Conservation (phyloP, 2,888 invertebrate genomes). For the Acleris cristana region DNA sequence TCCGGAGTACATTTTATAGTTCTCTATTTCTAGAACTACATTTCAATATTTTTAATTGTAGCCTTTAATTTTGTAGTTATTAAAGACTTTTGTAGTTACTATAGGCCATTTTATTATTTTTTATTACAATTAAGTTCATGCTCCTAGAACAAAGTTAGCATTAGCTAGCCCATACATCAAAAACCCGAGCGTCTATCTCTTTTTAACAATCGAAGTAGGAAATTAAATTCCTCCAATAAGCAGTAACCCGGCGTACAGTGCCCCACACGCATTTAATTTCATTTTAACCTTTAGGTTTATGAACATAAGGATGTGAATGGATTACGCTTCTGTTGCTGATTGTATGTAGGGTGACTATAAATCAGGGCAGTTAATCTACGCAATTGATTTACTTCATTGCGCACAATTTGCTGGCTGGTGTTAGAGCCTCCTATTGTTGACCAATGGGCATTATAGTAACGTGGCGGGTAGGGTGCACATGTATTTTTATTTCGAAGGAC, state of each 20-base stretch:
- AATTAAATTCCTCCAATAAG: constrained; percentile 38
- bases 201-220: constrained; percentile 34
- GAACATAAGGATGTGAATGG: constrained; percentile 4
- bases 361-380: constrained; percentile 46
- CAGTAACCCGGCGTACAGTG: constrained; percentile 19
- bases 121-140: background rate
- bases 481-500: background rate
- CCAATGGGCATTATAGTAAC: constrained; percentile 58
- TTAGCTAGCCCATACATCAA: constrained; percentile 26
- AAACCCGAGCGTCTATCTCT: constrained; percentile 31
- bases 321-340: constrained; percentile 1
- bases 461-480: constrained; percentile 48
- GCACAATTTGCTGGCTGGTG: constrained; percentile 53
- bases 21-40: too few relatives aligned
- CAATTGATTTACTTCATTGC: constrained; percentile 57
- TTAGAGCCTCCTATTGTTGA: constrained; percentile 50
- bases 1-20: too few relatives aligned
- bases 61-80: too few relatives aligned
- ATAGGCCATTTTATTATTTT: too few relatives aligned
- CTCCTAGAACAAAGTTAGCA: constrained; percentile 5
- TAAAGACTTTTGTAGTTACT: too few relatives aligned
- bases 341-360: constrained; percentile 43
- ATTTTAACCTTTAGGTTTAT: background rate
- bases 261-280: background rate
- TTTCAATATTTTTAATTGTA: too few relatives aligned